Percentiles rank a stretch among this genome's conserved stretches.
Evolutionary conservation across 1,140 invertebrate genomes (phyloP).

Genomic region (Phocides pigmalion): DNA sequence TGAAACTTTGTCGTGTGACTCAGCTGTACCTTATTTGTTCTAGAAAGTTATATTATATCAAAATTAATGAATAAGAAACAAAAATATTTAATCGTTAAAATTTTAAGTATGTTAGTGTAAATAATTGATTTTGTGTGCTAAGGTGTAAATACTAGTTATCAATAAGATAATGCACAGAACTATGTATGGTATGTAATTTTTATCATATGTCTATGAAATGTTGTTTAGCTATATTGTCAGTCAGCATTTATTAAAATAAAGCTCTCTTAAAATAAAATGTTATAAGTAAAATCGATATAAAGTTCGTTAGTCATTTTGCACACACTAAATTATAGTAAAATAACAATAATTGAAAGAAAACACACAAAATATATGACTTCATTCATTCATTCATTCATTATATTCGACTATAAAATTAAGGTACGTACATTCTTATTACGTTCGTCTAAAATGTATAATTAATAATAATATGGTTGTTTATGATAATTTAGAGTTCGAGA

Average conservation of each 20-base stretch:
- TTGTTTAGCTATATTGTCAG: background rate
- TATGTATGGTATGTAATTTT: background rate
- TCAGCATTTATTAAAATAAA: background rate
- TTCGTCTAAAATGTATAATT: too few species aligned
- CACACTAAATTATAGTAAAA: too few species aligned
- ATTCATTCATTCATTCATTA: too few species aligned
- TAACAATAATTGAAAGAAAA: too few species aligned
- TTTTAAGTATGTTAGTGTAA: slow-evolving; percentile 16
- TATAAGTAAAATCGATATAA: too few species aligned
- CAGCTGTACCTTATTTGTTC: slow-evolving; percentile 11
- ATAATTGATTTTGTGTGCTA: slow-evolving; percentile 21
- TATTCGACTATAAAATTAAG: too few species aligned
- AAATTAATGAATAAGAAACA: background rate
- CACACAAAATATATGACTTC: too few species aligned
- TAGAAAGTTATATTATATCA: slow-evolving; percentile 12
- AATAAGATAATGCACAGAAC: slow-evolving; percentile 4
- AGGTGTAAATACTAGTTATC: slow-evolving; percentile 9
- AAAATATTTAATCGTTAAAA: slow-evolving; percentile 1
- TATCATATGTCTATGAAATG: slow-evolving; percentile 3
- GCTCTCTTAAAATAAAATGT: background rate
- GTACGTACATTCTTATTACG: too few species aligned
- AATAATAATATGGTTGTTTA: too few species aligned
- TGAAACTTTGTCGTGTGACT: slow-evolving; percentile 8
- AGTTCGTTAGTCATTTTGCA: too few species aligned
- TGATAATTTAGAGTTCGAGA: too few species aligned